A percentile compares a stretch with the other conserved stretches of the same genome.
These are phyloP conservation scores for Thunnus albacares DNA, from an alignment of 2,797 vertebrate species.

Conservation along the genomic window DNA sequence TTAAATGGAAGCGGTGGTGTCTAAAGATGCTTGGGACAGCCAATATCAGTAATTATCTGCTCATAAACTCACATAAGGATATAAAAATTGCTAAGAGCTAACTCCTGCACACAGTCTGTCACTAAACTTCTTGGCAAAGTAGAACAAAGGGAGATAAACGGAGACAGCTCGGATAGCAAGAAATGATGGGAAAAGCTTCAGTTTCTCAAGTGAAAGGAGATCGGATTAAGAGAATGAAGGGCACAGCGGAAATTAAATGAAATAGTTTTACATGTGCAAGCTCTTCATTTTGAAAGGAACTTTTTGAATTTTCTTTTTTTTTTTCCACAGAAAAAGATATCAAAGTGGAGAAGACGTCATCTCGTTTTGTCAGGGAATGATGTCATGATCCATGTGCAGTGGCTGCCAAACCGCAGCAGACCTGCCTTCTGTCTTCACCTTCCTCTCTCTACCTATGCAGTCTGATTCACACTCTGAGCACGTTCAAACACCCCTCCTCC, in stretches of 20 bases:
- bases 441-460: slow-evolving; percentile 51
- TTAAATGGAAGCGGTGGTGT: slow-evolving; percentile 22
- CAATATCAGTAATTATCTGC: slow-evolving; percentile 42
- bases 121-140: slow-evolving; percentile 34
- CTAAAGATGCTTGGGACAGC: slow-evolving; percentile 36
- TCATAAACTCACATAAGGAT: slow-evolving; percentile 47
- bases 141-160: slow-evolving; percentile 47
- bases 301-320: neutral
- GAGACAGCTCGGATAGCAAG: slow-evolving; percentile 13
- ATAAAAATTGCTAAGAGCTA: slow-evolving; percentile 9
- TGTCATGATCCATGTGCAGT: slow-evolving; percentile 65
- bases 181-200: slow-evolving; percentile 33
- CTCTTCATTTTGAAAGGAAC: slow-evolving; percentile 18
- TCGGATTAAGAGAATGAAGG: slow-evolving; percentile 52
- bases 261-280: slow-evolving; percentile 34
- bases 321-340: neutral
- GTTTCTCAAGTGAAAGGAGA: slow-evolving; percentile 42
- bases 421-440: slow-evolving; percentile 68
- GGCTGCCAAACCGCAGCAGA: slow-evolving; percentile 67
- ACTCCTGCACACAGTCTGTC: slow-evolving; percentile 15
- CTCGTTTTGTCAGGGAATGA: slow-evolving; percentile 46
- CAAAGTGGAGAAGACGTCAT: slow-evolving; percentile 43
- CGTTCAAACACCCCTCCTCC: slow-evolving; percentile 32
- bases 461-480: slow-evolving; percentile 72
- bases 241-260: slow-evolving; percentile 54